Evolutionary conservation across 2,888 invertebrate species (phyloP), one percentile per base, ranked within the genome.

Genomic region (Diarsia rubi): DNA sequence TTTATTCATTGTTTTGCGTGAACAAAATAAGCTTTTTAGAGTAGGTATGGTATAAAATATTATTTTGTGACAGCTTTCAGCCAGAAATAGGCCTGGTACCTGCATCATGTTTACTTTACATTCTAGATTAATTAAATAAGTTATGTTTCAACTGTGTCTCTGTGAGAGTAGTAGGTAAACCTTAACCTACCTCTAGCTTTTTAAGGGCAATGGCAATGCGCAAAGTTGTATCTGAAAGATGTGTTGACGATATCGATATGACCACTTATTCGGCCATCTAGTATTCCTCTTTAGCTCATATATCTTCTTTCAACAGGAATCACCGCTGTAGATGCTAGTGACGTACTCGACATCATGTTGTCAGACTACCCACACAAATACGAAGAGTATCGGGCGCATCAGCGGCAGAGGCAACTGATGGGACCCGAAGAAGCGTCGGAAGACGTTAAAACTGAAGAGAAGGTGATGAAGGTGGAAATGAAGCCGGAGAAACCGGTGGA

Each of bases 351-450:
- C 91, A 98, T 99, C 74, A 99, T 99, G 99, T 98, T 98, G 85
- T 98, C 98, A 49, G 99, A 99, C 95, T 99, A 99, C 94, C 99
- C 98, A 63, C 98, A 98, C 79, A 99, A 99, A 91, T 99, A 99
- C 92, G 98, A 99, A 93, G 99, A 99, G 91, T 98, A 98, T 92
- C 97, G 98, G 73, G 97, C 98, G 83, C 97, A 98, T 88, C 97
- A 98, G 92, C 96, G 92, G 6, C 97, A 92, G 77, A 91, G 97
- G 88, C 98, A 94, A 70, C 88, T 93, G 24, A 87, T 91, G 3
- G 92, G 86, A 52, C 82, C 90, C 0, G 87, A 86, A 9, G 79
- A 88, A 11, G 64, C 79, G 0, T 85, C 83, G 44, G 88, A 86
- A 24, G 93, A 94, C 24, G 69, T 82, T 24, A 93, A 93, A 83